Percentiles rank a stretch among this genome's conserved stretches.
Conservation (phyloP, 2,113 vertebrate genomes). For the Octodon degus region DNA sequence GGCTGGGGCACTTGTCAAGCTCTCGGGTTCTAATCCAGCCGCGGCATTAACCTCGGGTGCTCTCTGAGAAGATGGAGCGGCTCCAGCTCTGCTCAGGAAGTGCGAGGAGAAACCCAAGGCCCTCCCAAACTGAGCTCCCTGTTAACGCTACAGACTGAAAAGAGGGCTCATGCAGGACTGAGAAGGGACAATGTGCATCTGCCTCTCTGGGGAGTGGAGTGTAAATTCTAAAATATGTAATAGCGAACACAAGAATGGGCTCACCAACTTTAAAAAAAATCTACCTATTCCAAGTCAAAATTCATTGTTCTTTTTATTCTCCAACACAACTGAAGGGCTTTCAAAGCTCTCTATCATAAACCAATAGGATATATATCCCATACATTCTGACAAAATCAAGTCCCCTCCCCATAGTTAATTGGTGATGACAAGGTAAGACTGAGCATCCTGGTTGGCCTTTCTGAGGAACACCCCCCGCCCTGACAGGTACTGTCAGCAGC, state of each 20-base stretch:
- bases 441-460: not conserved
- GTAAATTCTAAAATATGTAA: constrained; percentile 29
- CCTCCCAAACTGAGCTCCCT: constrained; percentile 7
- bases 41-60: constrained; percentile 7
- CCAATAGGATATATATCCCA: not conserved
- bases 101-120: not conserved
- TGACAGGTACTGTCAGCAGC: not conserved
- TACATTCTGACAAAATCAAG: constrained; percentile 18
- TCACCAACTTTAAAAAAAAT: not conserved
- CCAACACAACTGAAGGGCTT: not conserved
- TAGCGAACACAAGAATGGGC: not conserved
- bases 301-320: not conserved
- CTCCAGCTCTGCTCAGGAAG: constrained; percentile 49
- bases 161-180: not conserved
- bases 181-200: not conserved
- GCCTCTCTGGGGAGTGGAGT: not conserved
- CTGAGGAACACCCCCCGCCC: not conserved
- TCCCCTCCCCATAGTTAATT: not conserved
- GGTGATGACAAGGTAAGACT: not conserved
- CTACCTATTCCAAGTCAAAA: not conserved
- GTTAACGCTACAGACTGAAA: not conserved
- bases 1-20: not conserved
- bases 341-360: not conserved
- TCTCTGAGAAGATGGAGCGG: not conserved
- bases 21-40: constrained; percentile 7